These are phyloP conservation scores for Agrochola litura DNA, from an alignment of 2,888 invertebrate species.

Conservation along the genomic window DNA sequence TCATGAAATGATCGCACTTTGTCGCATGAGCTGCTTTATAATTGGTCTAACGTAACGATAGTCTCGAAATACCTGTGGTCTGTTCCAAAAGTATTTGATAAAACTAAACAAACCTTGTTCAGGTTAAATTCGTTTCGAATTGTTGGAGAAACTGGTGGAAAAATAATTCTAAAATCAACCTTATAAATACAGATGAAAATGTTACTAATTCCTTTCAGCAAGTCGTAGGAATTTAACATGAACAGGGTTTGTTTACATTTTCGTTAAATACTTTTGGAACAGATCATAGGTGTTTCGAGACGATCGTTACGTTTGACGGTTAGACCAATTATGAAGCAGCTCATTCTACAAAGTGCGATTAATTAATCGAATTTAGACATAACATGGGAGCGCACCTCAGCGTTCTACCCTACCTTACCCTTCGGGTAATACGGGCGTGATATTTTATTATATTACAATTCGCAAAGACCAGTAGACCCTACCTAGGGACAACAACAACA, in stretches of 20 bases:
- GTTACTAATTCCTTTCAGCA: not conserved
- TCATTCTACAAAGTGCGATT: not conserved
- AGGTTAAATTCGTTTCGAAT: no score
- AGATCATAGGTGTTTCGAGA: no score
- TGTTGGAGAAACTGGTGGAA: no score
- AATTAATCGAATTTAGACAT: not conserved
- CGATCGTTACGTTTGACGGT: not conserved
- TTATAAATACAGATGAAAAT: not conserved
- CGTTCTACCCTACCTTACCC: not conserved
- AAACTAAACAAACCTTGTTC: no score
- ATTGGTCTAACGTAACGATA: no score
- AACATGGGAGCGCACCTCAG: not conserved
- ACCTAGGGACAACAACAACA: not conserved
- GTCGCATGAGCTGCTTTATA: no score
- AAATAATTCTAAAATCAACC: no score
- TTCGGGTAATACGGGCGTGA: not conserved
- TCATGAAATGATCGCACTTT: no score
- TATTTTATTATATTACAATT: no score
- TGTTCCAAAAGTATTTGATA: no score
- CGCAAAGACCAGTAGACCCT: no score
- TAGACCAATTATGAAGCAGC: not conserved
- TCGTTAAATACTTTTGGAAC: not conserved
- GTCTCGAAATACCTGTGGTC: no score
- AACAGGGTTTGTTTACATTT: not conserved
- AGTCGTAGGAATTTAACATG: not conserved